Percentiles rank a stretch among this genome's conserved stretches.
These are phyloP conservation scores for Amphibalanus amphitrite DNA, from an alignment of 1,140 invertebrate genomes.

Conservation along the genomic window DNA sequence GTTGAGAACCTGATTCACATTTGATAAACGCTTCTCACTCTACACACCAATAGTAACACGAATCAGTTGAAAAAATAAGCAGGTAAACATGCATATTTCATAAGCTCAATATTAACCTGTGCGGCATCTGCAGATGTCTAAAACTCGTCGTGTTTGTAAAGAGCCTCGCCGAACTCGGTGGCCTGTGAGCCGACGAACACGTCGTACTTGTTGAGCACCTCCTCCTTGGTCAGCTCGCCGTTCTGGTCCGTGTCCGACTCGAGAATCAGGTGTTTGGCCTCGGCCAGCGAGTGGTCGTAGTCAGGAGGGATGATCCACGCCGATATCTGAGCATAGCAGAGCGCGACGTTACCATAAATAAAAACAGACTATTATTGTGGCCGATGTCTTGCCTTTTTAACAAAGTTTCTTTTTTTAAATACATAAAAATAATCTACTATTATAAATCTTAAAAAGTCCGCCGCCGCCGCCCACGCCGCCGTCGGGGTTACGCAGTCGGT, in stretches of 20 bases:
- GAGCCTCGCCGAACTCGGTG: slow-evolving; percentile 93
- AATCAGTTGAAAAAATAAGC: neutral
- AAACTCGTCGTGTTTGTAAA: slow-evolving; percentile 73
- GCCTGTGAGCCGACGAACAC: slow-evolving; percentile 96
- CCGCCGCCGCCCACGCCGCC: no score
- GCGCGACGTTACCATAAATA: no score
- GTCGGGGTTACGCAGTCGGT: no score
- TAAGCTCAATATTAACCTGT: neutral
- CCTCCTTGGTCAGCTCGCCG: slow-evolving; percentile 70
- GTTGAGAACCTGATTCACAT: neutral
- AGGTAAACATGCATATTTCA: neutral
- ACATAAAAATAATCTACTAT: no score
- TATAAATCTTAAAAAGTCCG: no score
- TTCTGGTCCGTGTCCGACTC: slow-evolving; percentile 84
- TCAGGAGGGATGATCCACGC: slow-evolving; percentile 86
- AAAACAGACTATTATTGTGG: no score
- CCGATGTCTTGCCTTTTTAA: no score
- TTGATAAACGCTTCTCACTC: neutral
- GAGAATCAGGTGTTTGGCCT: slow-evolving; percentile 86
- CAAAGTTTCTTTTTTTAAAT: no score
- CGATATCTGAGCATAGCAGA: neutral
- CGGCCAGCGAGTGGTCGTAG: slow-evolving; percentile 91
- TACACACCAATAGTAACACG: neutral
- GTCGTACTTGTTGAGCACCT: slow-evolving; percentile 91
- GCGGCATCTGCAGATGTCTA: neutral